Base-by-base conservation (phyloP, 2,888 invertebrate species). In the Phalera bucephala region DNA sequence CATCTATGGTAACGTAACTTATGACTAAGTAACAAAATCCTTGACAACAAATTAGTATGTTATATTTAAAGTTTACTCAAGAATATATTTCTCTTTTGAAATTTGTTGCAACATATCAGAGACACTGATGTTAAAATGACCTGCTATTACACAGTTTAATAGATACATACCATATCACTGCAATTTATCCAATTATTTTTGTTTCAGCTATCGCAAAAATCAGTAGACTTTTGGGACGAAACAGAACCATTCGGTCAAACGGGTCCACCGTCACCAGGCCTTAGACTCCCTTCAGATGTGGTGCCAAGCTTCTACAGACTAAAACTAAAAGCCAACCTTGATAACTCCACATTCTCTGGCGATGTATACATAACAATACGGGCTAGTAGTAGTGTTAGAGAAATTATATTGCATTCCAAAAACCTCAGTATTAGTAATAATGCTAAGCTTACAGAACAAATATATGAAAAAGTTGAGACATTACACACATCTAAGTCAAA, bases 251-350 rank as follows among this genome's bases (percentile, higher is more conserved):
- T 86, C 48, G 80, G 80, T 1, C 72, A 67, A 40, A 48, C 64
- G 1, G 59, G 50, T 11, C 28, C 52, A 9, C 76, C 75, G 0
- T 72, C 83, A 2, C 64, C 72, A 3, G 78, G 88, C 48, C 70
- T 87, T 0, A 61, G 87, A 14, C 78, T 93, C 6, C 91, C 91
- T 8, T 68, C 74, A 1, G 65, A 78, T 1, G 67, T 94, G 3
- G 62, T 72, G 13, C 94, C 94, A 3, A 80, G 73, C 31, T 84
- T 80, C 34, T 95, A 94, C 59, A 80, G 91, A 31, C 73, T 94
- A 1, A 82, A 89, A 38, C 60, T 94, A 7, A 83, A 73, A 48
- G 89, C 92, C 0, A 82, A 91, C 49, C 73, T 93, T 19, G 80
- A 84, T 4, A 78, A 77, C 19, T 79, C 81, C 1, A 71, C 58